Base-by-base conservation (phyloP, 2,797 vertebrate species). In the Glossophaga mutica region DNA sequence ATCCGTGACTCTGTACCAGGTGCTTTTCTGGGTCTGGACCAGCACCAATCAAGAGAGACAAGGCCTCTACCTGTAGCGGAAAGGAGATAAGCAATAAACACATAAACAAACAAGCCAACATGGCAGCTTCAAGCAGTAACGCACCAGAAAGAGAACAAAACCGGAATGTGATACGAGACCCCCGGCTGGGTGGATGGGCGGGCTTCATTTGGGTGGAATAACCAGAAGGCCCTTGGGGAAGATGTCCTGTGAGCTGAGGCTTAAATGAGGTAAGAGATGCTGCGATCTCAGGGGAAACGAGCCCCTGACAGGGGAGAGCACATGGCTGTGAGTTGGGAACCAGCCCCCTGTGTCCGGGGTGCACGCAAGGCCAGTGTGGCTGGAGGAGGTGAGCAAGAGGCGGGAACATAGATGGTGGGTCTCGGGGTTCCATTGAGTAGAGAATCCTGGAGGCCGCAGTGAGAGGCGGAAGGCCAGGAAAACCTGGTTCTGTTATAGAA, bases 401-500 rank as follows among this genome's bases (percentile, higher is more conserved):
- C 0, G 0, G 50, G 4, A 86, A 81, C 39, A 19, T 7, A 81
- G 44, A 19, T 7, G 1, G 59, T 19, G 5, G 6, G 11, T n/a
- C 37, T 88, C 42, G 16, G 21, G 52, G 26, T 34, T 73, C 11
- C 46, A 4, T 1, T 0, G 21, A 14, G 18, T 5, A 26, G 77
- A 26, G 77, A 71, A 24, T 44, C 34, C 62, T 55, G 34, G 6
- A 79, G 48, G 2, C n/a, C n/a, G n/a, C n/a, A n/a, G 9, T 48
- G 11, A 82, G 71, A 50, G 44, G 34, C 21, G n/a, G 29, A 79
- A 55, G 37, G 34, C 48, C 91, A 76, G 18, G 82, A 83, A 39
- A 74, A 76, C 26, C 7, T 70, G 59, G 37, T 67, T 94, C 21
- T 87, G 71, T 12, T 87, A 46, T 86, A 77, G 83, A 87, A 94